Percentiles rank a stretch among this genome's conserved stretches.
These are phyloP conservation scores for Caenorhabditis brenneri DNA, from an alignment of 1,140 invertebrate species.

Conservation along the genomic window DNA sequence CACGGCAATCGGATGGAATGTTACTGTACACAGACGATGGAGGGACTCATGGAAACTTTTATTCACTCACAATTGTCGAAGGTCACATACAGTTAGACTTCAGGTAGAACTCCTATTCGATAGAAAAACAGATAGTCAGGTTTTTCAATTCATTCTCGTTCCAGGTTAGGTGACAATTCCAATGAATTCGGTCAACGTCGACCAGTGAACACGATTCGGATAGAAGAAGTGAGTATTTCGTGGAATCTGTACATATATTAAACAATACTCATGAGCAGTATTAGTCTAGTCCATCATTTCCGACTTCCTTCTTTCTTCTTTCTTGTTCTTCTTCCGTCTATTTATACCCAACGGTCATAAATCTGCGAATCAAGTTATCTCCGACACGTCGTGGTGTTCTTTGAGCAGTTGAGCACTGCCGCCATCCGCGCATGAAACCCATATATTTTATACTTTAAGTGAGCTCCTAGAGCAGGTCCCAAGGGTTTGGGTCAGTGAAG, in stretches of 20 bases:
- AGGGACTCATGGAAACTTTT: slow-evolving; percentile 86
- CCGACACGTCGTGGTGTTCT: slow-evolving; percentile 8
- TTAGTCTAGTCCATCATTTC: slow-evolving; percentile 11
- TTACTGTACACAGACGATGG: slow-evolving; percentile 91
- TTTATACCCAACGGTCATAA: slow-evolving; percentile 42
- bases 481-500: background rate
- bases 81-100: slow-evolving; percentile 84
- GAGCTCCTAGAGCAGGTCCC: slow-evolving; percentile 22
- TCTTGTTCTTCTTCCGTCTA: slow-evolving; percentile 60
- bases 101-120: slow-evolving; percentile 73
- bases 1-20: slow-evolving; percentile 83
- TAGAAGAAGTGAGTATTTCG: slow-evolving; percentile 59
- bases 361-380: slow-evolving; percentile 42
- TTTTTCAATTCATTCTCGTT: too few species aligned
- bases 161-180: slow-evolving; percentile 81
- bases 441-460: slow-evolving; percentile 37
- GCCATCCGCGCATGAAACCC: background rate
- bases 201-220: slow-evolving; percentile 61
- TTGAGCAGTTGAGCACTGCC: slow-evolving; percentile 20
- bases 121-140: background rate
- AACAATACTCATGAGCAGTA: slow-evolving; percentile 53
- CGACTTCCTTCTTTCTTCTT: background rate
- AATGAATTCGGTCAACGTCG: slow-evolving; percentile 76
- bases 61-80: slow-evolving; percentile 90
- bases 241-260: slow-evolving; percentile 54